Evolutionary conservation across 2,113 vertebrate species (phyloP).

Genomic region (Nansenia antarctica): DNA sequence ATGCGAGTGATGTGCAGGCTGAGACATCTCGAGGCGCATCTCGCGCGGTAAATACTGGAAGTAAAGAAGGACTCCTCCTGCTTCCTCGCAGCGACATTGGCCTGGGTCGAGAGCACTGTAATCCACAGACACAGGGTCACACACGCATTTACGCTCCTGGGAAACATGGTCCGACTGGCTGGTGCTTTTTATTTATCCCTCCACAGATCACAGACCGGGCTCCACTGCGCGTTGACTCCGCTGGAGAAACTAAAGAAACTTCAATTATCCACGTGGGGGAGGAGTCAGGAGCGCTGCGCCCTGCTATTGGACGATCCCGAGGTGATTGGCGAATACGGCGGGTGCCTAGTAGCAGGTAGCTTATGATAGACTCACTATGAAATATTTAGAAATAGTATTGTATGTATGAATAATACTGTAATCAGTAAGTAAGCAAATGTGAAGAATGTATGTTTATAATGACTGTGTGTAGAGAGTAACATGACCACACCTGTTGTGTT

Average conservation of each 20-base stretch:
- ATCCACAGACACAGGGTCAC: conserved; percentile 83
- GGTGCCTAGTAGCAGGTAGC: conserved; percentile 62
- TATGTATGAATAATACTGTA: too few relatives aligned
- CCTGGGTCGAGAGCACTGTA: conserved; percentile 73
- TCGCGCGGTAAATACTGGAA: conserved; percentile 81
- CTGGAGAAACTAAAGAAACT: conserved; percentile 78
- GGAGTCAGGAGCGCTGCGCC: conserved; percentile 51
- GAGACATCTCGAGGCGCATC: conserved; percentile 92
- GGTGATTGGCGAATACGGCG: conserved; percentile 57
- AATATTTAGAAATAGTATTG: neutral
- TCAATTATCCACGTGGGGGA: conserved; percentile 71
- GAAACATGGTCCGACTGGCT: conserved; percentile 75
- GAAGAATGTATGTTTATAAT: neutral
- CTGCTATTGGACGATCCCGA: conserved; percentile 59
- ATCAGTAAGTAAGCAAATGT: too few relatives aligned
- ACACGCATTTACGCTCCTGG: conserved; percentile 65
- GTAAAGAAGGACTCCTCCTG: conserved; percentile 85
- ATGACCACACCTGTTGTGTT: too few relatives aligned
- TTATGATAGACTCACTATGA: neutral
- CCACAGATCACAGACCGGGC: conserved; percentile 58
- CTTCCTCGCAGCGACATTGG: conserved; percentile 73
- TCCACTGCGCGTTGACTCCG: conserved; percentile 62
- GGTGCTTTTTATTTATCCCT: conserved; percentile 56
- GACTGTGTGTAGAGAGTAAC: too few relatives aligned
- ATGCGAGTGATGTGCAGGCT: conserved; percentile 96